phyloP scores from a whole-genome alignment of 2,888 invertebrate genomes.

The Buathra laborator region DNA sequence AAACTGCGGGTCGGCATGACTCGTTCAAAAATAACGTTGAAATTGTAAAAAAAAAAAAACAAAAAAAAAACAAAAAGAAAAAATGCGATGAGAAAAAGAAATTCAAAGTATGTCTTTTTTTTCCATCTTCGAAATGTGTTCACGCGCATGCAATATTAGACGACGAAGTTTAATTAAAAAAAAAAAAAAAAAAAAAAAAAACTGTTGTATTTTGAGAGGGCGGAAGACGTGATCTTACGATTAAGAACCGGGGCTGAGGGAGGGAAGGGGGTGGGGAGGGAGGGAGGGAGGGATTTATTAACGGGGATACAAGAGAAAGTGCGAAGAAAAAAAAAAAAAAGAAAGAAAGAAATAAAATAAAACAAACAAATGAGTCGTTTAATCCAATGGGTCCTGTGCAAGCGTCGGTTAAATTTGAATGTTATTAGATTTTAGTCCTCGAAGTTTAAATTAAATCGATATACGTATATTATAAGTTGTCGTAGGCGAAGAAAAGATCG shows the following conservation, averaged over 20 bases:
- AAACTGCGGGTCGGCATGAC: conserved; percentile 25
- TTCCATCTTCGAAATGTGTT: conserved; percentile 79
- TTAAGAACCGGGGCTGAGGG: conserved; percentile 50
- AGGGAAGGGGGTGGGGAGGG: too few species aligned
- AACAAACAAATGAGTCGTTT: conserved; percentile 71
- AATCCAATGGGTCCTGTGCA: conserved; percentile 83
- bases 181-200: conserved; percentile 31
- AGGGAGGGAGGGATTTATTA: conserved; percentile 53
- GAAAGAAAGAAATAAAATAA: too few species aligned
- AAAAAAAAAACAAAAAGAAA: conserved; percentile 52
- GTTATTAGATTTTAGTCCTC: conserved; percentile 79
- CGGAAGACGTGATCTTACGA: conserved; percentile 64
- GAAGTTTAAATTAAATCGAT: conserved; percentile 76
- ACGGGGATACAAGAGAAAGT: conserved; percentile 56
- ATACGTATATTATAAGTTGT: conserved; percentile 51
- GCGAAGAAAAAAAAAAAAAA: conserved; percentile 27
- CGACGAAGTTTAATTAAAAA: conserved; percentile 75
- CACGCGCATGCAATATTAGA: conserved; percentile 82
- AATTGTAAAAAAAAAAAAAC: conserved; percentile 49
- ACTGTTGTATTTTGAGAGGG: conserved; percentile 69
- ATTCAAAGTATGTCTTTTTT: conserved; percentile 63
- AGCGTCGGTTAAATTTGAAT: conserved; percentile 80
- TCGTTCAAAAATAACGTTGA: conserved; percentile 19
- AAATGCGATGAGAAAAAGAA: conserved; percentile 51
- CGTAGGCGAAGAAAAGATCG: conserved; percentile 51